phyloP scores from a whole-genome alignment of 2,113 vertebrate species.

The Lepus americanus region DNA sequence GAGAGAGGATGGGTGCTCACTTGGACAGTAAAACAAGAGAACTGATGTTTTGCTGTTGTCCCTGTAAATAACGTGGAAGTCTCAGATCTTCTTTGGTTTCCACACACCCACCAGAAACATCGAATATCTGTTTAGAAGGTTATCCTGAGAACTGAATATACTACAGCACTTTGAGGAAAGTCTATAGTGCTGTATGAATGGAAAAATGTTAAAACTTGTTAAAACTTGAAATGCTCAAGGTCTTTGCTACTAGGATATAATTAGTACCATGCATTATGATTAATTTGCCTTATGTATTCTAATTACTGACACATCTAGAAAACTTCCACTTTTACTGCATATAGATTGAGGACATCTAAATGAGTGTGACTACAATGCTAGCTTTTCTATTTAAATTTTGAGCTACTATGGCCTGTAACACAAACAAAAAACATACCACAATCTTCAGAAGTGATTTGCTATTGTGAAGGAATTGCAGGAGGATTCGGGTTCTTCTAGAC shows the following conservation, averaged over 20 bases:
- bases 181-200: neutral
- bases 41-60: neutral
- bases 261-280: slow-evolving; percentile 4
- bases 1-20: neutral
- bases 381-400: slow-evolving; percentile 60
- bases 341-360: neutral
- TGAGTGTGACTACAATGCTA: neutral
- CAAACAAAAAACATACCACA: neutral
- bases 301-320: slow-evolving; percentile 3
- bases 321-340: slow-evolving; percentile 43
- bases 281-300: slow-evolving; percentile 42
- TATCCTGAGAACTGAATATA: neutral
- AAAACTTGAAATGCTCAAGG: slow-evolving; percentile 65
- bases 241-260: slow-evolving; percentile 50
- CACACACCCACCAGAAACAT: slow-evolving; percentile 3
- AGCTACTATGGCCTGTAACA: neutral
- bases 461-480: neutral
- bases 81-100: neutral
- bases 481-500: neutral
- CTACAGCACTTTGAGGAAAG: slow-evolving; percentile 41
- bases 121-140: neutral
- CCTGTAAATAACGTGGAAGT: neutral
- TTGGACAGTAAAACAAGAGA: neutral
- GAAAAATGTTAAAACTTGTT: no score
- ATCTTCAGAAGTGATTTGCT: slow-evolving; percentile 12